These are phyloP conservation scores for Pedionomus torquatus DNA, from an alignment of 2,113 vertebrate species.

Conservation along the genomic window DNA sequence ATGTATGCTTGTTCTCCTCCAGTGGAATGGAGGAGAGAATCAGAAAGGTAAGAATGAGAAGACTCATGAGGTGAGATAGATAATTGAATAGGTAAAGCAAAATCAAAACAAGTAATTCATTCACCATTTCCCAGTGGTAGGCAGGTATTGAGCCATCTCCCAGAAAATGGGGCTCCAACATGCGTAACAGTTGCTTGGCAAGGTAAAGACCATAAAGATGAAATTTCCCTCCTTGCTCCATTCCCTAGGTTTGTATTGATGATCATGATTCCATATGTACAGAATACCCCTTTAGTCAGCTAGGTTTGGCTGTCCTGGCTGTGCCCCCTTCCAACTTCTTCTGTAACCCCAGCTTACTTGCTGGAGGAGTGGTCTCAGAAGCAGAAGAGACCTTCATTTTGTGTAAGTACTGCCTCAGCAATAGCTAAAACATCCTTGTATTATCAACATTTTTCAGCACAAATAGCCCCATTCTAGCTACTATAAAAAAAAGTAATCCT, in stretches of 20 bases:
- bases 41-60: neutral
- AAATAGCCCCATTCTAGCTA: neutral
- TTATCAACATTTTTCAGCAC: neutral
- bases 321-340: neutral
- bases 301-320: accelerated
- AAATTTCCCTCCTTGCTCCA: neutral
- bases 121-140: accelerated
- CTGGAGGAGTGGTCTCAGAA: neutral
- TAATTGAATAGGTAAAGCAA: neutral
- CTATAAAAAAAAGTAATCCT: neutral
- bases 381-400: neutral
- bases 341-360: accelerated
- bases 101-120: neutral
- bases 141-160: neutral
- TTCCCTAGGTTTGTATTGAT: neutral
- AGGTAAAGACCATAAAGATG: neutral
- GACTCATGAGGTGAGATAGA: neutral
- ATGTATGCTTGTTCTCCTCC: accelerated
- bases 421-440: neutral
- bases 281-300: neutral
- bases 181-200: accelerated
- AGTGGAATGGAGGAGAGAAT: neutral
- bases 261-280: neutral
- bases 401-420: neutral
- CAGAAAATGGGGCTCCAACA: neutral